A percentile compares a stretch with the other conserved stretches of the same genome.
phyloP scores from a whole-genome alignment of 2,888 invertebrate species.

The Lottia scabra region DNA sequence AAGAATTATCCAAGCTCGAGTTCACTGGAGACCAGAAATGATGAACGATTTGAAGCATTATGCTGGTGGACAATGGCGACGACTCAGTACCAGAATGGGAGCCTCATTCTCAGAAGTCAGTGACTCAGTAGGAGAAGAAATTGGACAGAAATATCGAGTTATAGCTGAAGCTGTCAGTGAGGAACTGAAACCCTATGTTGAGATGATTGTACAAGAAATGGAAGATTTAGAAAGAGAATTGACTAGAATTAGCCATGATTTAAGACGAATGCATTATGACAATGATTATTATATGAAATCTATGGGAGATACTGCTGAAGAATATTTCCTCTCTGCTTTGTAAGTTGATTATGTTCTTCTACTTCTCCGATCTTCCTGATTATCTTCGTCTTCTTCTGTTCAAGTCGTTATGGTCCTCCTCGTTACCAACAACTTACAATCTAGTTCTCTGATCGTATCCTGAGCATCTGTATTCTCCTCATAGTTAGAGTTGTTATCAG shows the following conservation, averaged over 20 bases:
- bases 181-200: slow-evolving; percentile 22
- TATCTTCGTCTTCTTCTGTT: too few species aligned
- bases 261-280: background rate
- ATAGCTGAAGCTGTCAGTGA: slow-evolving; percentile 20
- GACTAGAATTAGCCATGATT: background rate
- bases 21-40: slow-evolving; percentile 52
- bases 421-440: too few species aligned
- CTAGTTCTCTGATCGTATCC: too few species aligned
- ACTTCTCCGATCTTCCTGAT: too few species aligned
- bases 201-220: background rate
- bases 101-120: background rate
- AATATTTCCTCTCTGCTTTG: background rate
- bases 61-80: background rate
- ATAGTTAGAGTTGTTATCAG: too few species aligned
- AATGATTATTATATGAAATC: background rate
- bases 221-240: background rate
- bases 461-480: too few species aligned
- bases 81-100: background rate
- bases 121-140: slow-evolving; percentile 11
- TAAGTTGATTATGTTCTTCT: background rate
- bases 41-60: slow-evolving; percentile 35
- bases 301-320: background rate
- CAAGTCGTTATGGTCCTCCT: too few species aligned
- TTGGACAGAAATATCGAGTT: slow-evolving; percentile 23
- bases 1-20: slow-evolving; percentile 45